phyloP scores from a whole-genome alignment of 2,888 invertebrate genomes.

The Ochropleura plecta region DNA sequence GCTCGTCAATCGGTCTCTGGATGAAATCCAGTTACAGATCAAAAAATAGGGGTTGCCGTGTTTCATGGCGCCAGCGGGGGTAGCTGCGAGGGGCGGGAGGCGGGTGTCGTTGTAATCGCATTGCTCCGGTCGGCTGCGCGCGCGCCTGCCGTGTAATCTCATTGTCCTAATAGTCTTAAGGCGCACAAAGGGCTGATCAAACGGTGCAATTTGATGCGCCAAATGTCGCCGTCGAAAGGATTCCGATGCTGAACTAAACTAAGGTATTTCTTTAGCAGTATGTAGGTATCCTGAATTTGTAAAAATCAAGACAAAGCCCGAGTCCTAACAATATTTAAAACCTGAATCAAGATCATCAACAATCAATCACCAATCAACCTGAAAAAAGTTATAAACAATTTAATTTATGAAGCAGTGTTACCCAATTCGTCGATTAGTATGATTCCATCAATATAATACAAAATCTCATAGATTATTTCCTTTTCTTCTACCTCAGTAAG shows the following conservation, averaged over 20 bases:
- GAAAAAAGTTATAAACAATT: background rate
- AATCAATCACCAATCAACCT: too few relatives aligned
- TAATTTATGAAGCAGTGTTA: background rate
- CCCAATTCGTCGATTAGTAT: background rate
- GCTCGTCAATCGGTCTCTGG: constrained; percentile 61
- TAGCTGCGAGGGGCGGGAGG: constrained; percentile 53
- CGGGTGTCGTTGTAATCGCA: constrained; percentile 79
- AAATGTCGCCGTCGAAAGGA: constrained; percentile 79
- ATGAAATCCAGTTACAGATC: constrained; percentile 80
- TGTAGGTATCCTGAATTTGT: background rate
- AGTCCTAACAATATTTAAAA: background rate
- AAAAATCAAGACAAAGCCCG: too few relatives aligned
- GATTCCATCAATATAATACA: background rate
- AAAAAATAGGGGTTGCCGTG: constrained; percentile 73
- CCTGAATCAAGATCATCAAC: background rate
- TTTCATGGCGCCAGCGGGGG: constrained; percentile 56
- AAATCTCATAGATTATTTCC: background rate
- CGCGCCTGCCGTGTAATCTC: constrained; percentile 85
- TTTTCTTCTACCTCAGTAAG: constrained; percentile 8
- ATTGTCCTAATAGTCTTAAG: constrained; percentile 88
- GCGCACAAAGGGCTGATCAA: constrained; percentile 87
- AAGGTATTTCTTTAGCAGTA: background rate
- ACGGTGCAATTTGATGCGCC: constrained; percentile 86
- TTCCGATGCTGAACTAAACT: background rate
- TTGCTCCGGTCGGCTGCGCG: constrained; percentile 83